Evolutionary conservation across 2,797 vertebrate genomes (phyloP), one percentile per base, ranked within the genome.

Genomic region (Poeciliopsis paucimaculata): DNA sequence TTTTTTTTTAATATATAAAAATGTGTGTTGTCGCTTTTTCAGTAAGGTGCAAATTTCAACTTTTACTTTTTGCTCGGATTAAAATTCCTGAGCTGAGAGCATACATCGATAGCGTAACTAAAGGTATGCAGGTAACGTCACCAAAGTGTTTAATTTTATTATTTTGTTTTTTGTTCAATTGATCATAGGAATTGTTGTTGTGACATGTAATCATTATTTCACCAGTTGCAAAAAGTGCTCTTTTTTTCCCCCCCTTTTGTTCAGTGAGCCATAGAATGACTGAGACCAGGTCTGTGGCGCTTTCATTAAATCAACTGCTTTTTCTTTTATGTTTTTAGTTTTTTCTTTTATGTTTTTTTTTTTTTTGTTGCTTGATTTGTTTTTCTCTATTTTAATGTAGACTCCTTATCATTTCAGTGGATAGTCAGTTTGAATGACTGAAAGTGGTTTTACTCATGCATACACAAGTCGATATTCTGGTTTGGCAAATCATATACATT

Each of bases 341-440:
- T 45, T 18, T 76, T 6, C 28, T 4, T 75, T 39, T 39, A 1
- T 39, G 5, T 80, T 75, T 2, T 28, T 2, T 75, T 80, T 5
- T 80, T 49, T 72, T 84, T 72, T 10, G 18, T 79, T 73, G 2
- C 39, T 84, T 74, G 9, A 5, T 76, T 74, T 80, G 66, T 71
- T 26, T 5, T 82, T 1, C 71, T 81, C 5, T 8, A 75, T 81
- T 86, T 85, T 53, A 75, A 83, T 57, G 66, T 77, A 76, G 68
- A 77, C 72, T 89, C 86, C 86, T 73, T 76, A 87, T 71, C 93
- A 94, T 94, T 94, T 95, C 91, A 93, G 53, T 76, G 81, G 77
- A 34, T 77, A 47, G 77, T 77, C 49, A 39, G 72, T 78, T 74
- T 57, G 74, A 84, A 88, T 66, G 70, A 85, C 75, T 76, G 16